Conservation (phyloP, 2,888 invertebrate genomes). For the Meiosimyza decipiens region DNA sequence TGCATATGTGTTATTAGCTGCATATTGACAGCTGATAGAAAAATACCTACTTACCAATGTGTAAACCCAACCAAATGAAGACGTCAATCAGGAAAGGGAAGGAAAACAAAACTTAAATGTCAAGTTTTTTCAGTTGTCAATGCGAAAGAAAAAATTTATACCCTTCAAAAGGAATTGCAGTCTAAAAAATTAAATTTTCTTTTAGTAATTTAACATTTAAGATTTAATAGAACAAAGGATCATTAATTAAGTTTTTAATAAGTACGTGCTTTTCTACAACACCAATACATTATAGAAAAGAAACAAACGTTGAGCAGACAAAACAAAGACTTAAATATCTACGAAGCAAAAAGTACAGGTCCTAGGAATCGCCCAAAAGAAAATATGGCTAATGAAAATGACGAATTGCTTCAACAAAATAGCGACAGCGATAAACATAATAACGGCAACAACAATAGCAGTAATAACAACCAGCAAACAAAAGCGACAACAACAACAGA, state of each 20-base stretch:
- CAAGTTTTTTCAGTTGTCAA: constrained; percentile 24
- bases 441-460: constrained; percentile 45
- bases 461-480: constrained; percentile 39
- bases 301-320: too few species aligned
- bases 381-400: constrained; percentile 63
- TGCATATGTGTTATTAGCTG: too few species aligned
- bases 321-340: too few species aligned
- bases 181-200: constrained; percentile 14
- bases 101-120: not conserved
- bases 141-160: not conserved
- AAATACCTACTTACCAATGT: too few species aligned
- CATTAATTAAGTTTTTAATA: not conserved
- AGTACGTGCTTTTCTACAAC: not conserved
- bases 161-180: constrained; percentile 19
- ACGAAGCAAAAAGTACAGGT: not conserved
- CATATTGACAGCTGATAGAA: too few species aligned
- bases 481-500: constrained; percentile 34
- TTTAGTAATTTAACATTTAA: constrained; percentile 3
- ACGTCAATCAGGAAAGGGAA: too few species aligned
- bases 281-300: too few species aligned
- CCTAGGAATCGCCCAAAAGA: constrained; percentile 1
- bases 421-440: constrained; percentile 39
- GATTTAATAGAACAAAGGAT: not conserved
- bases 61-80: too few species aligned
- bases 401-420: constrained; percentile 51